Percentiles rank a stretch among this genome's conserved stretches.
Evolutionary conservation across 2,113 vertebrate species (phyloP).

Genomic region (Calyptommatus sinebrachiatus): DNA sequence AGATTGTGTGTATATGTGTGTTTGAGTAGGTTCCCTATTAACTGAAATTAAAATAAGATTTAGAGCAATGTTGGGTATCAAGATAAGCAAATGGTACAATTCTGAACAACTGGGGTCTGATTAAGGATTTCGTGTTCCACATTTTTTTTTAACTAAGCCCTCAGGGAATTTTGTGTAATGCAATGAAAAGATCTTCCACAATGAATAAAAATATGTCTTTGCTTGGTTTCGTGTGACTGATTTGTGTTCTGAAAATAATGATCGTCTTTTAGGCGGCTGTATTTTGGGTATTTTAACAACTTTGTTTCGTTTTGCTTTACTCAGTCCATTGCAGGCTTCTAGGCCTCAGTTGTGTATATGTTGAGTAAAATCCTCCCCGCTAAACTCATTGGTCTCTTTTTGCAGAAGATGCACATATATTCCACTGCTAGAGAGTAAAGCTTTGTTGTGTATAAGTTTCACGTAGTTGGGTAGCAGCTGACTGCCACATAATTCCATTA

Average conservation of each 20-base stretch:
- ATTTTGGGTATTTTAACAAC: conserved; percentile 3
- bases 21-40: conserved; percentile 22
- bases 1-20: conserved; percentile 36
- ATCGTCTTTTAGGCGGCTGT: conserved; percentile 28
- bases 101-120: conserved; percentile 26
- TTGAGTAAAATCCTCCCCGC: too few relatives aligned
- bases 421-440: conserved; percentile 36
- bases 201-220: conserved; percentile 57
- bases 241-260: conserved; percentile 39
- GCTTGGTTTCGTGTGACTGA: conserved; percentile 51
- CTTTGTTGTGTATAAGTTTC: conserved; percentile 27
- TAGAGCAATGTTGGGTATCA: conserved; percentile 56
- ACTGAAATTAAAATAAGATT: conserved; percentile 48
- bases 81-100: conserved; percentile 35
- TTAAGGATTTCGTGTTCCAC: conserved; percentile 9
- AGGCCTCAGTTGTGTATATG: neutral
- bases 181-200: conserved; percentile 67
- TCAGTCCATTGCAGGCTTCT: too few relatives aligned
- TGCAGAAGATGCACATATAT: neutral
- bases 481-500: conserved; percentile 21
- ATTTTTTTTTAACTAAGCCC: conserved; percentile 37
- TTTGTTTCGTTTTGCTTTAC: neutral
- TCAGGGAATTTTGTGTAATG: conserved; percentile 65
- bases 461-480: conserved; percentile 32
- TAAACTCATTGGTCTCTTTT: neutral